Evolutionary conservation across 2,113 vertebrate genomes (phyloP).

Genomic region (Saimiri boliviensis): DNA sequence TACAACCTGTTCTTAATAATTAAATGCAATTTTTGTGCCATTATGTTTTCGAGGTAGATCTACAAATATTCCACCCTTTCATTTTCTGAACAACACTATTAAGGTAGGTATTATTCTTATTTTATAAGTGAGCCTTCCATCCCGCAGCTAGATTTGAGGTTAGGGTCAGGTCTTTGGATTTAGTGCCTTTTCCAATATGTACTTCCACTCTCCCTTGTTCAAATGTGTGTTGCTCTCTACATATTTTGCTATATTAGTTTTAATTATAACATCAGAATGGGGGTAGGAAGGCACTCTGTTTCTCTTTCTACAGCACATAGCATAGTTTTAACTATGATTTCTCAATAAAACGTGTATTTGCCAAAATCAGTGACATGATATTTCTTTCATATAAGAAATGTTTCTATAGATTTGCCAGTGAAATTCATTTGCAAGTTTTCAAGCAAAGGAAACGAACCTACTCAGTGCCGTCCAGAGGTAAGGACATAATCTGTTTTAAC

Average conservation of each 20-base stretch:
- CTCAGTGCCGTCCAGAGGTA: neutral
- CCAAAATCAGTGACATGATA: neutral
- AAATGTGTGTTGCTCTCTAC: neutral
- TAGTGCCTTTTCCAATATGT: neutral
- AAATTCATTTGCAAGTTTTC: neutral
- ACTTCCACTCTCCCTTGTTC: neutral
- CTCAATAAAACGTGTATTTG: neutral
- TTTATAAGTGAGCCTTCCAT: neutral
- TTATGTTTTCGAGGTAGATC: neutral
- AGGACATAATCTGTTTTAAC: neutral
- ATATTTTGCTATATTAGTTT: neutral
- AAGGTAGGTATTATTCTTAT: neutral
- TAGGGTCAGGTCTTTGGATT: neutral
- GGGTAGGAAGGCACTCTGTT: neutral
- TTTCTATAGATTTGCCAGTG: neutral
- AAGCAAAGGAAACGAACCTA: neutral
- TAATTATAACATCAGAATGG: neutral
- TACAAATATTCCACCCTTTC: neutral
- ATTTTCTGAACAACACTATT: neutral
- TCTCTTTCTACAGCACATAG: neutral
- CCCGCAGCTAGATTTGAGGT: neutral
- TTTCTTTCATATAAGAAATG: neutral
- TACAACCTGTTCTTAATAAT: neutral
- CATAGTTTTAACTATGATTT: conserved; percentile 20
- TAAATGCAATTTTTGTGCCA: neutral